phyloP scores from a whole-genome alignment of 2,797 vertebrate species.

The Onychomys arenicola region DNA sequence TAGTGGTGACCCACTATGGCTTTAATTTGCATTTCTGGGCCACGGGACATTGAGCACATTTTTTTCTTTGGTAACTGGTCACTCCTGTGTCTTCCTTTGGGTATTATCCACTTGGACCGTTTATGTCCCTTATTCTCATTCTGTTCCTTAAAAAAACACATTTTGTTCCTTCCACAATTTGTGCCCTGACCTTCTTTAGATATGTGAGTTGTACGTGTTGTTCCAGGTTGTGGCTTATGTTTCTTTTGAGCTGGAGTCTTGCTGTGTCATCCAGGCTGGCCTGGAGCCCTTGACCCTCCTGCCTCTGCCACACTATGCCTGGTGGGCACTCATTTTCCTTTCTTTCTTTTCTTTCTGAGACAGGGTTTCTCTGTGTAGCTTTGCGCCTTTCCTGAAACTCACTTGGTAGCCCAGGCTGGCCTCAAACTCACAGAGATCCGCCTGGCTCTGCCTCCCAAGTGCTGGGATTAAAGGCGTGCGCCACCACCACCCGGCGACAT shows the following conservation, averaged over 20 bases:
- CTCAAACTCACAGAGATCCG: too few relatives aligned
- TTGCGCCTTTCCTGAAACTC: too few relatives aligned
- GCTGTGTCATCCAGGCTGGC: not conserved
- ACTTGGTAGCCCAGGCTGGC: too few relatives aligned
- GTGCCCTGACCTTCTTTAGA: not conserved
- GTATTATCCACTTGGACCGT: not conserved
- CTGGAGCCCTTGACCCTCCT: not conserved
- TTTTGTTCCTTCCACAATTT: not conserved
- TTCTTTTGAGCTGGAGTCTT: not conserved
- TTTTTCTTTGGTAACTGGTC: not conserved
- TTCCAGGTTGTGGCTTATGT: not conserved
- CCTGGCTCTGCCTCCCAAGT: too few relatives aligned
- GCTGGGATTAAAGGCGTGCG: too few relatives aligned
- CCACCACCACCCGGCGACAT: too few relatives aligned
- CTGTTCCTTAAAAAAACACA: not conserved
- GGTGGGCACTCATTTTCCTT: too few relatives aligned
- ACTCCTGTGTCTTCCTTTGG: not conserved
- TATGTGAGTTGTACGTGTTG: not conserved
- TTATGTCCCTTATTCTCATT: not conserved
- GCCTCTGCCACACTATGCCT: not conserved
- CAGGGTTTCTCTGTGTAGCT: too few relatives aligned
- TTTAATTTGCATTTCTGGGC: slow-evolving; percentile 6
- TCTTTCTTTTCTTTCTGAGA: too few relatives aligned
- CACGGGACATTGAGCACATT: not conserved
- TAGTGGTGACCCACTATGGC: not conserved